A percentile compares a stretch with the other conserved stretches of the same genome.
Conservation (phyloP, 2,113 vertebrate genomes). For the Forbesichthys papilliferus region DNA sequence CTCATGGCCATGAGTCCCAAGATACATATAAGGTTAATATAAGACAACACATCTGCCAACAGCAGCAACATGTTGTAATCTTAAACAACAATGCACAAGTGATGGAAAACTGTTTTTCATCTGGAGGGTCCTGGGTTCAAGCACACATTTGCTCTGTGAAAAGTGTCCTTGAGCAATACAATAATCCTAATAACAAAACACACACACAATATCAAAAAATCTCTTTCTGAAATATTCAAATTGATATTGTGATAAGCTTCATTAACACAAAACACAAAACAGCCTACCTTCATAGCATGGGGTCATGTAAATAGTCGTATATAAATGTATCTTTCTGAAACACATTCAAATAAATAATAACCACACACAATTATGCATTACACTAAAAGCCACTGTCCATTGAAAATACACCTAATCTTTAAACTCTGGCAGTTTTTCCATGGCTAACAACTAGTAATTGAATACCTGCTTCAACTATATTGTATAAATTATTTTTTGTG, state of each 20-base stretch:
- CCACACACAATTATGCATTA: not conserved
- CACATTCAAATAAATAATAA: too few relatives aligned
- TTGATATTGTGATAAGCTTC: too few relatives aligned
- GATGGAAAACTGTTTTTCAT: not conserved
- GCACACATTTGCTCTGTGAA: not conserved
- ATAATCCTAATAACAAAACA: not conserved
- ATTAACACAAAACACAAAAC: too few relatives aligned
- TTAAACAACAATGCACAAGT: not conserved
- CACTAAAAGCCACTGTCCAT: not conserved
- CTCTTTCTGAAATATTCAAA: not conserved
- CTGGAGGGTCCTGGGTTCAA: not conserved
- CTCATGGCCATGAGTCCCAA: too few relatives aligned
- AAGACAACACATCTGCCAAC: too few relatives aligned
- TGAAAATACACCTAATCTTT: slow-evolving; percentile 7
- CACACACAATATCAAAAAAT: not conserved
- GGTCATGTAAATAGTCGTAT: too few relatives aligned
- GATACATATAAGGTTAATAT: too few relatives aligned
- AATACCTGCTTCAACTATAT: slow-evolving; percentile 8
- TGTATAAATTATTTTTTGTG: slow-evolving; percentile 34
- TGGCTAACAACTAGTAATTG: slow-evolving; percentile 12
- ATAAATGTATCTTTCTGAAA: too few relatives aligned
- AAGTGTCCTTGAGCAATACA: not conserved
- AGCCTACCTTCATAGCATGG: too few relatives aligned
- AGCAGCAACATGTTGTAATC: too few relatives aligned
- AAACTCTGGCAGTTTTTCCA: slow-evolving; percentile 16